Conservation (phyloP, 2,113 vertebrate species). For the Marmota monax region DNA sequence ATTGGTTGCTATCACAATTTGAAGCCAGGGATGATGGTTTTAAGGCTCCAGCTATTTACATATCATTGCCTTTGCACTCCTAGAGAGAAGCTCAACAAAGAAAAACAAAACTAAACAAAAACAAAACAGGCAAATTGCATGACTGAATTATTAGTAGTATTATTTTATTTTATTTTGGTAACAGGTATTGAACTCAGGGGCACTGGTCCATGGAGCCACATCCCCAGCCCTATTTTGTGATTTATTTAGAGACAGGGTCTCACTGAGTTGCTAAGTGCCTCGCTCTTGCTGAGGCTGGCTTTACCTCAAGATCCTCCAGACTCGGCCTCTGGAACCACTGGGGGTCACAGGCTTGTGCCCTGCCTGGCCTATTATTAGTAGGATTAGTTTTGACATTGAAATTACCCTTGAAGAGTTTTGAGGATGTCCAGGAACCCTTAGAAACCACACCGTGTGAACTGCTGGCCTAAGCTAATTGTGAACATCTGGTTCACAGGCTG, state of each 20-base stretch:
- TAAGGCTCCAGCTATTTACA: neutral
- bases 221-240: no score
- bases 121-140: neutral
- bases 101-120: neutral
- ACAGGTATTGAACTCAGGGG: no score
- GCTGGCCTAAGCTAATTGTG: neutral
- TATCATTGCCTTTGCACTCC: neutral
- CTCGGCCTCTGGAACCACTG: no score
- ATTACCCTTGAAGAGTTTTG: neutral
- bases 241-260: no score
- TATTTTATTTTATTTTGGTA: no score
- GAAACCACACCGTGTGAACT: no score
- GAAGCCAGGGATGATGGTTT: accelerated
- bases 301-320: no score
- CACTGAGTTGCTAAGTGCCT: no score
- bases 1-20: neutral
- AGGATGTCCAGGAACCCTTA: accelerated
- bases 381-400: neutral
- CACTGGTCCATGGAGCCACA: no score
- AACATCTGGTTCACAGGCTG: neutral
- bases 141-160: neutral
- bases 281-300: no score
- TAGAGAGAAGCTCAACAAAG: neutral
- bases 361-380: no score
- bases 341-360: no score